Conservation (phyloP, 2,888 invertebrate genomes). For the Pseudococcus jackbeardsleyi region DNA sequence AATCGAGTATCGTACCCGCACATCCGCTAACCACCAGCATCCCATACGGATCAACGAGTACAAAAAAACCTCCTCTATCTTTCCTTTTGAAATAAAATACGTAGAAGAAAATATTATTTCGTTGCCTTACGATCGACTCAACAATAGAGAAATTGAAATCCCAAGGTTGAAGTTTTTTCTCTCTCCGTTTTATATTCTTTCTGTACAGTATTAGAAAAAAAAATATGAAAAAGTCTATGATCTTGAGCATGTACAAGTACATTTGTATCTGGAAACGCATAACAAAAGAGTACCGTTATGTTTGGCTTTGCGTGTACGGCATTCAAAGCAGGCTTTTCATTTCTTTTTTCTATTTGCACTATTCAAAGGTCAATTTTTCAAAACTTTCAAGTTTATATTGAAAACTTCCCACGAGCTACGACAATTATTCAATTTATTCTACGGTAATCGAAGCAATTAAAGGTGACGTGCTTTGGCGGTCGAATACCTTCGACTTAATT, state of each 20-base stretch:
- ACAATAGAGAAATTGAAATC: neutral
- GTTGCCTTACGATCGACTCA: neutral
- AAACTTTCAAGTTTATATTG: neutral
- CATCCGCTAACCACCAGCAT: constrained; percentile 27
- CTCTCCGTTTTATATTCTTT: neutral
- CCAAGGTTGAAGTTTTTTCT: neutral
- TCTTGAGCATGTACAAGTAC: neutral
- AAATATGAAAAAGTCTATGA: neutral
- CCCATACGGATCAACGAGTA: neutral
- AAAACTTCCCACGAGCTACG: neutral
- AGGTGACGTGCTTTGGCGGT: constrained; percentile 10
- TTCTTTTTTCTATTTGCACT: neutral
- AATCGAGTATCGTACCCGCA: constrained; percentile 11
- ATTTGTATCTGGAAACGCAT: neutral
- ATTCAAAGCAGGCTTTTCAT: neutral
- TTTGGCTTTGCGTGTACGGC: neutral
- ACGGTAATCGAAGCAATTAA: neutral
- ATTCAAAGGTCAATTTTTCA: neutral
- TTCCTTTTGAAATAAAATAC: neutral
- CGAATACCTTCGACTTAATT: neutral
- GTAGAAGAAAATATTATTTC: neutral
- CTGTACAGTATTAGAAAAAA: neutral
- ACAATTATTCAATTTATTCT: neutral
- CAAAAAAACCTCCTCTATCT: neutral
- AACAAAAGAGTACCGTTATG: neutral